These are phyloP conservation scores for Plumapathes pennacea DNA, from an alignment of 92 coral and sea anemone genomes.

Conservation along the genomic window DNA sequence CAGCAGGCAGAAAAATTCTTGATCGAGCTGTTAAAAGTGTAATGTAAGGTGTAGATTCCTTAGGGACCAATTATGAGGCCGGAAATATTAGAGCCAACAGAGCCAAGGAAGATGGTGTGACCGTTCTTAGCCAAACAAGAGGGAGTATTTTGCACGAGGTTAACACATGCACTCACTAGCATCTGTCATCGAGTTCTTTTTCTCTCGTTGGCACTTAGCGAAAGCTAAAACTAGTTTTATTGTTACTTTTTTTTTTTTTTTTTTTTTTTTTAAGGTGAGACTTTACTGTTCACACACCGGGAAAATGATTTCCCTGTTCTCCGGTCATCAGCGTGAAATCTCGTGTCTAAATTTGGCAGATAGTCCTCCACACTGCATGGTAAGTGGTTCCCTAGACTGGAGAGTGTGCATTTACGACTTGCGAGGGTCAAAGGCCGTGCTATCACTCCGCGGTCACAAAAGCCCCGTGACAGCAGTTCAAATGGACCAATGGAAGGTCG, in stretches of 20 bases:
- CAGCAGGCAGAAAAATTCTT: no score
- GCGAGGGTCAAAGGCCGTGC: constrained; percentile 61
- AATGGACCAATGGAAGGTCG: constrained; percentile 91
- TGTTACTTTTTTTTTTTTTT: not conserved
- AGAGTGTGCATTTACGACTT: constrained; percentile 87
- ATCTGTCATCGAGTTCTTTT: no score
- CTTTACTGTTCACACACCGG: constrained; percentile 71
- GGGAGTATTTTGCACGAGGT: no score
- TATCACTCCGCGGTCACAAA: constrained; percentile 80
- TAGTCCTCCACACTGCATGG: constrained; percentile 60
- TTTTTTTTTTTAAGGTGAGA: constrained; percentile 56
- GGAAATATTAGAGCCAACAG: no score
- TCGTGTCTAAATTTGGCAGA: constrained; percentile 76
- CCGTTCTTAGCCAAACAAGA: no score
- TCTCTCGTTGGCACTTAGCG: no score
- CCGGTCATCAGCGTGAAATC: constrained; percentile 87
- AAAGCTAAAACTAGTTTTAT: no score
- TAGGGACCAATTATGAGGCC: no score
- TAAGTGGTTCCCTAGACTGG: constrained; percentile 87
- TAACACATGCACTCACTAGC: no score
- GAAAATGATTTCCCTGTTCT: constrained; percentile 51
- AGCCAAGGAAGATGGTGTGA: no score
- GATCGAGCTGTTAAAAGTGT: no score
- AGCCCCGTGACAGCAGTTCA: constrained; percentile 79
- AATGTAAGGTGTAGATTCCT: no score